Percentiles rank a stretch among this genome's conserved stretches.
Evolutionary conservation across 53 echinoderm and acorn worm genomes (phyloP).

Genomic region (Paracentrotus lividus): DNA sequence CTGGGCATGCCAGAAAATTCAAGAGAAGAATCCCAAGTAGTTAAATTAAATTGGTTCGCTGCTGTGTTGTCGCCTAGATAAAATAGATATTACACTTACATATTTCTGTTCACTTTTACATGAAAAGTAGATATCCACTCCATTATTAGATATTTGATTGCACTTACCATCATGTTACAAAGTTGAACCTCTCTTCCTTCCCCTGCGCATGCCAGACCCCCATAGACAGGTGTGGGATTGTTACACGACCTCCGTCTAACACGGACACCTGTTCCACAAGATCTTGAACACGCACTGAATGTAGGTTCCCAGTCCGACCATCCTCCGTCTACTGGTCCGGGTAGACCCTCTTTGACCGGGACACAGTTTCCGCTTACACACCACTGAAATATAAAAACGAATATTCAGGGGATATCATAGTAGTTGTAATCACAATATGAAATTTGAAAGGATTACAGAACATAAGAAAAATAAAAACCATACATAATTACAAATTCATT

Average conservation of each 20-base stretch:
- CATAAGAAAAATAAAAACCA: not conserved
- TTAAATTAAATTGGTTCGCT: no score
- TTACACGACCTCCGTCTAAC: slow-evolving; percentile 79
- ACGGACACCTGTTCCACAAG: slow-evolving; percentile 88
- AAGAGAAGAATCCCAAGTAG: no score
- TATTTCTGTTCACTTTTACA: no score
- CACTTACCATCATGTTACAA: slow-evolving; percentile 80
- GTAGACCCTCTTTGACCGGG: slow-evolving; percentile 56
- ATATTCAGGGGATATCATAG: not conserved
- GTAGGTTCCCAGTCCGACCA: slow-evolving; percentile 82
- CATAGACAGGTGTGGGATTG: slow-evolving; percentile 82
- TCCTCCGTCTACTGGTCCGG: slow-evolving; percentile 79
- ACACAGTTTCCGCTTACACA: slow-evolving; percentile 81
- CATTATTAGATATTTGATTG: no score
- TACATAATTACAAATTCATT: no score
- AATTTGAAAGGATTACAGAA: not conserved
- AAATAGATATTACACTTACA: no score
- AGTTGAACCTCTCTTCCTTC: slow-evolving; percentile 71
- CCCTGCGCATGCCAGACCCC: slow-evolving; percentile 82
- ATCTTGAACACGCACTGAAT: slow-evolving; percentile 85
- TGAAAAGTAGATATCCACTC: no score
- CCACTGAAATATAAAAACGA: slow-evolving; percentile 67
- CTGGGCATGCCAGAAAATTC: no score
- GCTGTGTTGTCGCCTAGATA: no score
- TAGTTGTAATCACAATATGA: not conserved